Evolutionary conservation across 2,113 vertebrate genomes (phyloP).

Genomic region (Halichoeres trimaculatus): DNA sequence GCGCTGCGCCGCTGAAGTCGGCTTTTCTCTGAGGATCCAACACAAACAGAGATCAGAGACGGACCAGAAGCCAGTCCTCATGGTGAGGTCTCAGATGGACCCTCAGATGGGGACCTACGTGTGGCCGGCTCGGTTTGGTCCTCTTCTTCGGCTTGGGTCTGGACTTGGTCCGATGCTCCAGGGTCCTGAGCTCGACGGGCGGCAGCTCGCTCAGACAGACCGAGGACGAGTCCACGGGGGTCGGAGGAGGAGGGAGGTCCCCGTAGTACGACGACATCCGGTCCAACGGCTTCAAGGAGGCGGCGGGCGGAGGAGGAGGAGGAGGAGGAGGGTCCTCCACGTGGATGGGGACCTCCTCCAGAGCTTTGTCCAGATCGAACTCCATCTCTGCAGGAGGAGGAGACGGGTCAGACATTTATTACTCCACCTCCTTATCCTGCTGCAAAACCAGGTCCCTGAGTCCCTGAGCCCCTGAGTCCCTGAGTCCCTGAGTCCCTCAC

Average conservation of each 20-base stretch:
- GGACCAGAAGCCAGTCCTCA: too few relatives aligned
- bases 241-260: slow-evolving; percentile 45
- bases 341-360: slow-evolving; percentile 94
- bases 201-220: slow-evolving; percentile 85
- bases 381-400: slow-evolving; percentile 88
- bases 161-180: slow-evolving; percentile 92
- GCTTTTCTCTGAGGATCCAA: slow-evolving; percentile 43
- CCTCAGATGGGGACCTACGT: slow-evolving; percentile 78
- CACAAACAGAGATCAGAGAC: background rate
- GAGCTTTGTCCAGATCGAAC: slow-evolving; percentile 95
- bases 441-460: too few relatives aligned
- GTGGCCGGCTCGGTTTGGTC: slow-evolving; percentile 85
- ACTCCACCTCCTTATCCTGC: too few relatives aligned
- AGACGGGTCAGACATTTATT: too few relatives aligned
- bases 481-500: too few relatives aligned
- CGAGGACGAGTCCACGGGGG: slow-evolving; percentile 75
- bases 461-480: too few relatives aligned
- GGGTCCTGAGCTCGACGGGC: slow-evolving; percentile 85
- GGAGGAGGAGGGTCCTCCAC: slow-evolving; percentile 86
- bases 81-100: too few relatives aligned
- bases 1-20: slow-evolving; percentile 54
- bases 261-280: slow-evolving; percentile 5
- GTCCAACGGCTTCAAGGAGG: slow-evolving; percentile 20
- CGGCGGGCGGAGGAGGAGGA: slow-evolving; percentile 32
- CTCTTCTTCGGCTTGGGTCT: slow-evolving; percentile 92